phyloP scores from a whole-genome alignment of 2,113 vertebrate genomes.

The Poeciliopsis occidentalis region DNA sequence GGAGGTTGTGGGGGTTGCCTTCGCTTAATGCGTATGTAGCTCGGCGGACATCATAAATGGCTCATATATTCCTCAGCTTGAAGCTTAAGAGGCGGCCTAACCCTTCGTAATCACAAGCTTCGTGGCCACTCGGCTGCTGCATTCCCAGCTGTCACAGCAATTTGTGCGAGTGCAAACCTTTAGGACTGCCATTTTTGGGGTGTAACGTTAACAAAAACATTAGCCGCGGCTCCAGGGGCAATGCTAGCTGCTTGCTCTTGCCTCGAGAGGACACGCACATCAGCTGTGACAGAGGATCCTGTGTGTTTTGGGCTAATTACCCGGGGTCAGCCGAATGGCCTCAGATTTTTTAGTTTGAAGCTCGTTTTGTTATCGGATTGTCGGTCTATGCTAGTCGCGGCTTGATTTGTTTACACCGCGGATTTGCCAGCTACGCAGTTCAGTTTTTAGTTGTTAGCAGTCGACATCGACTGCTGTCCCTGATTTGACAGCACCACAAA shows the following conservation, averaged over 20 bases:
- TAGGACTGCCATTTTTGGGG: conserved; percentile 79
- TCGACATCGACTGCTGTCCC: conserved; percentile 41
- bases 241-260: conserved; percentile 42
- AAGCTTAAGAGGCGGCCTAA: conserved; percentile 9
- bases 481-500: conserved; percentile 51
- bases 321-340: conserved; percentile 38
- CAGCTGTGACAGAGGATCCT: conserved; percentile 54
- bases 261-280: conserved; percentile 43
- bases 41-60: conserved; percentile 39
- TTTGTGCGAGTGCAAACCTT: conserved; percentile 68
- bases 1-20: conserved; percentile 63
- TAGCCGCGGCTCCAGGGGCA: conserved; percentile 47
- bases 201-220: conserved; percentile 78
- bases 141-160: conserved; percentile 76
- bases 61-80: conserved; percentile 19
- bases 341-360: conserved; percentile 11
- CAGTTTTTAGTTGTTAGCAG: conserved; percentile 67
- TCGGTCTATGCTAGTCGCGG: conserved; percentile 48
- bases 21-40: conserved; percentile 61
- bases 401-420: conserved; percentile 79
- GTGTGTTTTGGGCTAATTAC: conserved; percentile 25
- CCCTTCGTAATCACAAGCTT: conserved; percentile 2
- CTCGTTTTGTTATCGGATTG: conserved; percentile 11
- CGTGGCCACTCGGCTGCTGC: conserved; percentile 35
- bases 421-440: conserved; percentile 78